Conservation (phyloP, 2,797 vertebrate genomes). For the Labeo calbasu region DNA sequence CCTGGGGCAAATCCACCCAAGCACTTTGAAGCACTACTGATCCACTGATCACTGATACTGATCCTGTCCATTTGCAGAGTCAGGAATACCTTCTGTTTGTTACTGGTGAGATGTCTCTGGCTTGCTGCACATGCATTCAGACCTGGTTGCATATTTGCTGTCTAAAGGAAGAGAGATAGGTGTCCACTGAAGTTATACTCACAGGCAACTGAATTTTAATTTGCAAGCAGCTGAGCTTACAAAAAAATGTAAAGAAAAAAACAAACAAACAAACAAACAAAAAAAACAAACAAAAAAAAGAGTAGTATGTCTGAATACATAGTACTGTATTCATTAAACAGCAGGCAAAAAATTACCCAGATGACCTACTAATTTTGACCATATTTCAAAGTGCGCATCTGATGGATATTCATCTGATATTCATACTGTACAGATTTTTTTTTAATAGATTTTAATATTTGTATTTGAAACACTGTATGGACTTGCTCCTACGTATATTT, state of each 20-base stretch:
- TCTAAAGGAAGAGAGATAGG: background rate
- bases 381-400: too few relatives aligned
- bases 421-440: background rate
- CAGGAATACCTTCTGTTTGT: constrained; percentile 46
- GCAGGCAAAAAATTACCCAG: too few relatives aligned
- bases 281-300: too few relatives aligned
- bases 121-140: background rate
- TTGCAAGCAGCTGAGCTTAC: background rate
- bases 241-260: too few relatives aligned
- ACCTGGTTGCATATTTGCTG: background rate
- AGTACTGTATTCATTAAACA: too few relatives aligned
- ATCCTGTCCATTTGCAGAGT: constrained; percentile 37
- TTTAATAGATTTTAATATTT: too few relatives aligned
- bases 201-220: background rate
- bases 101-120: constrained; percentile 37
- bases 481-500: too few relatives aligned
- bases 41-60: constrained; percentile 12
- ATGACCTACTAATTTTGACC: too few relatives aligned
- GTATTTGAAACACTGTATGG: too few relatives aligned
- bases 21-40: constrained; percentile 62
- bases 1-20: constrained; percentile 26
- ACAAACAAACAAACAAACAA: too few relatives aligned
- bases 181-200: background rate
- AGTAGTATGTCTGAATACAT: too few relatives aligned
- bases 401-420: too few relatives aligned